Base-by-base conservation (phyloP, 2,888 invertebrate species). In the Patella pellucida region DNA sequence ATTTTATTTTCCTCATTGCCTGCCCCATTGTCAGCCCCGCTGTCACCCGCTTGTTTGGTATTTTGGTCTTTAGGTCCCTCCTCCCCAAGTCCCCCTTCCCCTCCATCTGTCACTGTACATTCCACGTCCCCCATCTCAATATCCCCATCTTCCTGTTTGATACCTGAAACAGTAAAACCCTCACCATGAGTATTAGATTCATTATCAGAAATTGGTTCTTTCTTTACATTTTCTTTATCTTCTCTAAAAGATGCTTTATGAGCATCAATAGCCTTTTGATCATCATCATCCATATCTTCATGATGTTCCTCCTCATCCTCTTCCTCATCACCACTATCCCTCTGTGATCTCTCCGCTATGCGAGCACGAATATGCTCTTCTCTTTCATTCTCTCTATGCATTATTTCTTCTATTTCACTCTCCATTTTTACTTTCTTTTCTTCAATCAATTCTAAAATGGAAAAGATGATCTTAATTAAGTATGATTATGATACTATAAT, bases 331-430 rank as follows among this genome's bases (percentile, higher is more conserved):
- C 62, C 62, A 62, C 62, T 62, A n/a, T 19, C 62, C 2, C 23
- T 19, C 15, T 74, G 56, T 27, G 76, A 75, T 72, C 77, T 75
- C 27, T 76, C 76, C 56, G 77, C 67, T 27, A 78, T 56, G 50
- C 81, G 71, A 72, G 76, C 73, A 54, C 79, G 74, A 62, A 81
- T 76, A 41, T 79, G 68, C 67, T 82, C 82, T 72, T 81, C 80
- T 3, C 80, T 72, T 71, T 79, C 79, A 62, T 76, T 77, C 41
- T 82, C 82, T 19, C 83, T 82, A 23, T 79, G 81, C 87, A 86
- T 86, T 71, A 87, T 76, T 62, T 85, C 85, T 54, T 83, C 83
- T 23, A 87, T 86, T 62, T 87, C 87, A 23, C 83, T 81, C 69
- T 87, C 86, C 70, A 88, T 77, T 78, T 84, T 83, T 73, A 82